These are phyloP conservation scores for Stegodyphus dumicola DNA, from an alignment of 1,140 invertebrate genomes.

Conservation along the genomic window DNA sequence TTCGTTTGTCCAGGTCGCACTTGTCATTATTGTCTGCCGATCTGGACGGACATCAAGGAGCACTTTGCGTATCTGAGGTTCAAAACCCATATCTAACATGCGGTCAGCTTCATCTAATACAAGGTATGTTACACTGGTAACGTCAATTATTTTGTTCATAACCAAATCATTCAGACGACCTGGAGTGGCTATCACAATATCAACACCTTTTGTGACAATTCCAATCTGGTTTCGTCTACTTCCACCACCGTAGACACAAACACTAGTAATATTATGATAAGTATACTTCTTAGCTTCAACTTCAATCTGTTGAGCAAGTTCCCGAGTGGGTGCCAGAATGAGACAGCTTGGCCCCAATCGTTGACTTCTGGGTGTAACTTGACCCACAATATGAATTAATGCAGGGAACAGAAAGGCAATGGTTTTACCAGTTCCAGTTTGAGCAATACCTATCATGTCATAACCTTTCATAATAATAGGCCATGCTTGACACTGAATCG, in stretches of 20 bases:
- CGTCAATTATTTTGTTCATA: constrained; percentile 74
- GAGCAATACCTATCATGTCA: constrained; percentile 71
- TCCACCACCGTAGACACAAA: constrained; percentile 90
- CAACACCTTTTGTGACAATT: constrained; percentile 77
- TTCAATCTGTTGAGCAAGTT: constrained; percentile 91
- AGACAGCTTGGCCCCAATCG: constrained; percentile 85
- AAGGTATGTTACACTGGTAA: constrained; percentile 83
- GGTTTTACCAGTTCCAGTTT: constrained; percentile 84
- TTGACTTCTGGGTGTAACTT: constrained; percentile 73
- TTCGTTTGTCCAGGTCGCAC: constrained; percentile 71
- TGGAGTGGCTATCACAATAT: constrained; percentile 91
- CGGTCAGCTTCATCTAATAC: constrained; percentile 90
- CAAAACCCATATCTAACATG: constrained; percentile 89
- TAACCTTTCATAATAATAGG: constrained; percentile 71
- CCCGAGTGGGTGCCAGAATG: constrained; percentile 88
- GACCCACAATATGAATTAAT: constrained; percentile 87
- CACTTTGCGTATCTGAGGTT: constrained; percentile 86
- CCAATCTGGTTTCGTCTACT: constrained; percentile 81
- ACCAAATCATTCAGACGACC: constrained; percentile 86
- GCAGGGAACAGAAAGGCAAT: constrained; percentile 91
- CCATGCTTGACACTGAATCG: constrained; percentile 68
- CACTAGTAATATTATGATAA: constrained; percentile 83
- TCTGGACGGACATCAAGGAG: constrained; percentile 76
- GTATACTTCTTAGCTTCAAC: constrained; percentile 87
- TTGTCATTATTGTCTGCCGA: constrained; percentile 72